These are phyloP conservation scores for Leguminivora glycinivorella DNA, from an alignment of 1,140 invertebrate species.

Conservation along the genomic window DNA sequence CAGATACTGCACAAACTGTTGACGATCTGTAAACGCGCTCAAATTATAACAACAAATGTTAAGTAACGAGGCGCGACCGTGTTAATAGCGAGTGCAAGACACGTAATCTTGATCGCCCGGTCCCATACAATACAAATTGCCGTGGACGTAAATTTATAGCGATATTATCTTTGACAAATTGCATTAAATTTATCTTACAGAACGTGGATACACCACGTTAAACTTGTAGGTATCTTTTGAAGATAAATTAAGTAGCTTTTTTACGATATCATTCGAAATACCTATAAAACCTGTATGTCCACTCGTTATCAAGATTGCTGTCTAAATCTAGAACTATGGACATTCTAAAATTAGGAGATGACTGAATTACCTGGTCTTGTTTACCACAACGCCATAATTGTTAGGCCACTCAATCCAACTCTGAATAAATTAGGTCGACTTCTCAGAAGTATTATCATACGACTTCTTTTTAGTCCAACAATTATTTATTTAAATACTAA, in stretches of 20 bases:
- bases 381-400: constrained; percentile 15
- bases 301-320: neutral
- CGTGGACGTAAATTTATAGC: constrained; percentile 20
- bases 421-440: constrained; percentile 21
- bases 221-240: neutral
- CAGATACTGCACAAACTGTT: neutral
- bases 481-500: constrained; percentile 13
- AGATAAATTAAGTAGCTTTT: neutral
- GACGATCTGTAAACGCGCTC: neutral
- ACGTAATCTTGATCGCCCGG: neutral
- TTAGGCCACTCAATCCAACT: neutral
- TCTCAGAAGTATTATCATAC: constrained; percentile 18
- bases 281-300: neutral
- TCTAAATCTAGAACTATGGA: neutral
- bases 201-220: neutral
- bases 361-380: neutral
- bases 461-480: neutral
- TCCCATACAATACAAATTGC: constrained; percentile 19
- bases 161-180: constrained; percentile 27
- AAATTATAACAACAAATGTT: constrained; percentile 10
- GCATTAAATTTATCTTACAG: constrained; percentile 12
- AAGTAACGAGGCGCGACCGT: constrained; percentile 4
- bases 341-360: constrained; percentile 20
- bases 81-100: neutral
- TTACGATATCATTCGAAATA: neutral